Evolutionary conservation across 1,140 invertebrate genomes (phyloP).

Genomic region (Leptinotarsa lineolata): DNA sequence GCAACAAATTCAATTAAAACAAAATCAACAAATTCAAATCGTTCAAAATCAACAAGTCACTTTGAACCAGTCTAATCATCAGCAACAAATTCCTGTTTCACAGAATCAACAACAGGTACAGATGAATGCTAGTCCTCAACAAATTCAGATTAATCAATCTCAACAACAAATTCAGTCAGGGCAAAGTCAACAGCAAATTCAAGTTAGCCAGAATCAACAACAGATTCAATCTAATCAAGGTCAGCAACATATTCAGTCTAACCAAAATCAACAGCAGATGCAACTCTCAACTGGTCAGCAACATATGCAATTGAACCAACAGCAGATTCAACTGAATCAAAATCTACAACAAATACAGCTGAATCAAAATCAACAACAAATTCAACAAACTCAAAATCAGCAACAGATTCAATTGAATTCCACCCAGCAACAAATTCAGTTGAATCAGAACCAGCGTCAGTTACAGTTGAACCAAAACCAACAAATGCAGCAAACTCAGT

Average conservation of each 20-base stretch:
- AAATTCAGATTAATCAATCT: constrained; percentile 34
- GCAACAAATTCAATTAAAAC: constrained; percentile 45
- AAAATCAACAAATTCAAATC: constrained; percentile 51
- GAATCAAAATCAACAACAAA: constrained; percentile 52
- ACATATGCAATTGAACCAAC: constrained; percentile 53
- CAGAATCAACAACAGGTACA: constrained; percentile 52
- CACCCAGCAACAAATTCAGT: constrained; percentile 36
- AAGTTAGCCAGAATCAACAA: constrained; percentile 60
- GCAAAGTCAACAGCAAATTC: constrained; percentile 52
- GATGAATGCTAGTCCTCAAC: constrained; percentile 37
- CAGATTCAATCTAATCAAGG: constrained; percentile 61
- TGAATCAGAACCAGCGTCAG: constrained; percentile 16
- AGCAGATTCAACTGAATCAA: constrained; percentile 40
- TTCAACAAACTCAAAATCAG: constrained; percentile 54
- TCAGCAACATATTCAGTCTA: constrained; percentile 58
- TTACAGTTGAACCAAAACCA: constrained; percentile 43
- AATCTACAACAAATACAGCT: constrained; percentile 56
- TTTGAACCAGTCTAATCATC: constrained; percentile 34
- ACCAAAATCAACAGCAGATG: constrained; percentile 39
- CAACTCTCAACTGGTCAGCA: constrained; percentile 44
- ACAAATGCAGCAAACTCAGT: constrained; percentile 32
- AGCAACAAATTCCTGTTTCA: constrained; percentile 49
- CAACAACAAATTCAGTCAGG: constrained; percentile 51
- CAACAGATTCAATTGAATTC: constrained; percentile 47
- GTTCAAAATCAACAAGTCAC: constrained; percentile 29